Evolutionary conservation across 2,888 invertebrate genomes (phyloP).

Genomic region (Timandra comae): DNA sequence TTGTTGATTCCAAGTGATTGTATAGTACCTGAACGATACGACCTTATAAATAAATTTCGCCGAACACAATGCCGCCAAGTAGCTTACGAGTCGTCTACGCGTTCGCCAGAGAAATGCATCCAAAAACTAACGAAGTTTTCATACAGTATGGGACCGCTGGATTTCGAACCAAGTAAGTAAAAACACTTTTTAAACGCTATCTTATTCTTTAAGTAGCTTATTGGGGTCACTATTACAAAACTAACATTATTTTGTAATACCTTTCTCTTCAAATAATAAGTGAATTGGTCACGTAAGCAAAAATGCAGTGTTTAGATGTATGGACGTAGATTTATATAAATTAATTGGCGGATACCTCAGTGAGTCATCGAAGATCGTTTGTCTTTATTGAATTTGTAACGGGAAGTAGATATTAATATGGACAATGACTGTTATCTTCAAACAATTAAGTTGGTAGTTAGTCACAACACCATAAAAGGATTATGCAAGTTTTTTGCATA

Average conservation of each 20-base stretch:
- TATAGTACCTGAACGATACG: constrained; percentile 45
- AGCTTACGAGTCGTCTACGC: constrained; percentile 83
- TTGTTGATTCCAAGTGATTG: constrained; percentile 72
- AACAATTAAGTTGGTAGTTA: constrained; percentile 40
- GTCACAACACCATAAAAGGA: constrained; percentile 9
- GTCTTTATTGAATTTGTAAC: constrained; percentile 12
- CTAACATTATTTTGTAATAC: constrained; percentile 27
- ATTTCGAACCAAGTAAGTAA: constrained; percentile 86
- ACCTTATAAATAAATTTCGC: constrained; percentile 66
- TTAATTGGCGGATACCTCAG: constrained; percentile 13
- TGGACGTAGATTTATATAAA: too few relatives aligned
- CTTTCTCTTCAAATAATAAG: constrained; percentile 32
- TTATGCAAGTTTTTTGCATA: constrained; percentile 12
- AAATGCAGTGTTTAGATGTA: constrained; percentile 7
- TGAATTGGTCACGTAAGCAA: constrained; percentile 45
- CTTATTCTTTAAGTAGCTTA: constrained; percentile 22
- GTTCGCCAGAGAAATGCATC: constrained; percentile 87
- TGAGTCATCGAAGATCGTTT: constrained; percentile 55
- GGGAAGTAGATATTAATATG: constrained; percentile 33
- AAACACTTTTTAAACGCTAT: constrained; percentile 27
- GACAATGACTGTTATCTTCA: constrained; percentile 57
- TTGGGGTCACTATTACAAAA: constrained; percentile 28
- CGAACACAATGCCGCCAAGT: constrained; percentile 72
- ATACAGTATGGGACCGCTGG: constrained; percentile 92
- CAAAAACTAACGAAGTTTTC: constrained; percentile 79